Base-by-base conservation (phyloP, 1,140 invertebrate genomes). In the Cotesia chilonis region DNA sequence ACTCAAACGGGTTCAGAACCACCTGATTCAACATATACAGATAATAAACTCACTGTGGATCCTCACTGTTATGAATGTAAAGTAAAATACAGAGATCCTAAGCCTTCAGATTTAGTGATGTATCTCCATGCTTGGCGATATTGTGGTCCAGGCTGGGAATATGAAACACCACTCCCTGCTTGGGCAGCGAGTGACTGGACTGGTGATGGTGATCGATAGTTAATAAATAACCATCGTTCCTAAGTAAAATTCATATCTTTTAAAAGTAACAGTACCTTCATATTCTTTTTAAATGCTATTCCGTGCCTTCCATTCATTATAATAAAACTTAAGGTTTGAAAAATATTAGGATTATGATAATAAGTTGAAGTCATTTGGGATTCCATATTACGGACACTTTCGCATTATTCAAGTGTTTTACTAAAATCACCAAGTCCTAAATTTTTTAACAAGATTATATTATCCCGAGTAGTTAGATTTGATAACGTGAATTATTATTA, bases 41-140 rank as follows among this genome's bases (percentile, higher is more conserved):
- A 90, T n/a, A 90, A 92, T 38, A 94, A 93, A 84, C 90, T 95
- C 84, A 92, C 92, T 1, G 87, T 92, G 3, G 95, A 98, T 81
- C 91, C 92, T 3, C 92, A 96, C 81, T 99, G 97, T 87, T 94
- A 94, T 82, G 95, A 97, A 84, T 98, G 97, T 85, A 94, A 95
- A 84, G 92, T 95, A 10, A 90, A 94, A 66, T 98, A 96, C 86
- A 88, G 93, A 71, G 96, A 99, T 84, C 96, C 97, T 0, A 92
- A 94, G 71, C 94, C 95, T 0, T 91, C 93, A 73, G 95, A 98
- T 83, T 89, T 98, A 14, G 92, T 97, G 71, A 97, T 99, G 94
- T 98, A 96, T 85, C 89, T 99, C 12, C 97, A 98, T 86, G 96
- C 96, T 14, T 95, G 95, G 90, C 94, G 93, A 80, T 98, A 98